Evolutionary conservation across 37 sponge, comb jelly and placozoan species (phyloP).

Genomic region (Tethya wilhelma): DNA sequence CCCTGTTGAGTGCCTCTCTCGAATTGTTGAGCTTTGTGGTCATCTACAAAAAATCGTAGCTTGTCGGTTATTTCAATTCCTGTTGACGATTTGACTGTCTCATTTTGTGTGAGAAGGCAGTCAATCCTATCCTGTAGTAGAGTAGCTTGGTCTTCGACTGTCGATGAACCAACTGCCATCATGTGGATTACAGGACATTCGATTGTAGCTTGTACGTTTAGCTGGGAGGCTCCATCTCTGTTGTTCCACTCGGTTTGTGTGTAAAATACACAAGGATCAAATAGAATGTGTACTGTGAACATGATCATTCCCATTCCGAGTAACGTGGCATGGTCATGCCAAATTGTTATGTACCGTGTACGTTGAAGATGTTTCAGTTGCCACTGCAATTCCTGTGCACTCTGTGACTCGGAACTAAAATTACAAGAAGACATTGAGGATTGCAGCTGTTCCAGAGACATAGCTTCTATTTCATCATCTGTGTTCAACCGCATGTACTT

Average conservation of each 20-base stretch:
- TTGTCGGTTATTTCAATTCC: constrained; percentile 23
- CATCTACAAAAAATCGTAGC: constrained; percentile 27
- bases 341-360: constrained; percentile 16
- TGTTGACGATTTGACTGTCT: not conserved
- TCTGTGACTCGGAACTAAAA: not conserved
- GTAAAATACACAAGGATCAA: constrained; percentile 32
- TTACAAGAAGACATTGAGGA: not conserved
- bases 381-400: not conserved
- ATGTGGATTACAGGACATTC: constrained; percentile 33
- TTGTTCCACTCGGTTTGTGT: constrained; percentile 12
- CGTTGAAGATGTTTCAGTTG: constrained; percentile 1
- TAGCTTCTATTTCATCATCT: constrained; percentile 21
- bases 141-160: constrained; percentile 23
- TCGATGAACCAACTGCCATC: too few relatives aligned
- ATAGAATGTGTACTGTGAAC: constrained; percentile 30
- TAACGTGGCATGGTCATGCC: constrained; percentile 43
- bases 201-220: constrained; percentile 18
- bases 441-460: not conserved
- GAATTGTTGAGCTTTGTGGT: constrained; percentile 33
- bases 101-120: not conserved
- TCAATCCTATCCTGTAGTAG: constrained; percentile 26
- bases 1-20: constrained; percentile 40
- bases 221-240: not conserved
- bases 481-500: constrained; percentile 41
- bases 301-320: constrained; percentile 24